Evolutionary conservation across 2,797 vertebrate genomes (phyloP).

Genomic region (Odontamblyopus lacepedii): DNA sequence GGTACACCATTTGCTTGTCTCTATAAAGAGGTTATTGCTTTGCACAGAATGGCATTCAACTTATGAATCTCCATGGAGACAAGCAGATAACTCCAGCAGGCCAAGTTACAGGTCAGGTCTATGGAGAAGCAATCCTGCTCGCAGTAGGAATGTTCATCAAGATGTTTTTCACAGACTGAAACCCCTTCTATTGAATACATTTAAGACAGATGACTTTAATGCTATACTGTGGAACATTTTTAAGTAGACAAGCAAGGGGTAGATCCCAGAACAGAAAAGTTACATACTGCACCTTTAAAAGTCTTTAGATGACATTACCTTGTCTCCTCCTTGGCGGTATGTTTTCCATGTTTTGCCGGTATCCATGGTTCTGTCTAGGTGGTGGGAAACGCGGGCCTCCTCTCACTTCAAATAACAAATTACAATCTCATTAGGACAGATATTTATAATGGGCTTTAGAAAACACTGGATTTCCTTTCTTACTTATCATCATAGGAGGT

Average conservation of each 20-base stretch:
- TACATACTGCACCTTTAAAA: background rate
- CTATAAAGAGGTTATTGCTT: no score
- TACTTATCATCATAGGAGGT: conserved; percentile 30
- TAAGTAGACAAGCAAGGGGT: background rate
- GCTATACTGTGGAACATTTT: background rate
- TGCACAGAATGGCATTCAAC: no score
- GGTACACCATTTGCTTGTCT: no score
- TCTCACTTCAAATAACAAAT: conserved; percentile 34
- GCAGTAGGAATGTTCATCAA: background rate
- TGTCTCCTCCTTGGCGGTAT: conserved; percentile 84
- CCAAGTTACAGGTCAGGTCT: background rate
- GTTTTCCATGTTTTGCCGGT: conserved; percentile 79
- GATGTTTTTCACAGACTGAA: background rate
- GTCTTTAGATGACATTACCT: conserved; percentile 72
- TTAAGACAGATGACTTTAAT: background rate
- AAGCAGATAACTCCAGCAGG: background rate
- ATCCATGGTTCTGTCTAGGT: conserved; percentile 58
- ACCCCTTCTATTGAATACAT: background rate
- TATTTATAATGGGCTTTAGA: background rate
- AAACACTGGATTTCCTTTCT: conserved; percentile 8
- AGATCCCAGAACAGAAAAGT: background rate
- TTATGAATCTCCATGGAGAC: no score
- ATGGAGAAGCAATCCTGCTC: background rate
- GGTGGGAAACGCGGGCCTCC: conserved; percentile 23
- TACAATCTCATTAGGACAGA: background rate